A percentile compares a stretch with the other conserved stretches of the same genome.
Conservation (phyloP, 2,113 vertebrate genomes). For the Pimephales promelas region DNA sequence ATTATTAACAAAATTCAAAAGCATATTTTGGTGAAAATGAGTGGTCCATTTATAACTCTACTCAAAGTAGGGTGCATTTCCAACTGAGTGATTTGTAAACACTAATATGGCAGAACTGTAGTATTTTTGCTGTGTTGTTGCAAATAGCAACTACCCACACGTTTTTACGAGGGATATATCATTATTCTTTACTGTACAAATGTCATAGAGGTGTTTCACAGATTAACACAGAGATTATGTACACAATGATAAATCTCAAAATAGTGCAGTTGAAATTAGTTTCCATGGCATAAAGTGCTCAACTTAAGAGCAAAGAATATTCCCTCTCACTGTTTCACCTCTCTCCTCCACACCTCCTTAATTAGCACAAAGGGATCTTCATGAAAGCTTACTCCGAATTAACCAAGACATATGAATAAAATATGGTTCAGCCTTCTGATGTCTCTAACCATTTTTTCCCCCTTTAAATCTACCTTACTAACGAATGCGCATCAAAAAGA, state of each 20-base stretch:
- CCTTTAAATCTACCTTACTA: slow-evolving; percentile 32
- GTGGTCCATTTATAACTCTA: slow-evolving; percentile 23
- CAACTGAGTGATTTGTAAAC: slow-evolving; percentile 39
- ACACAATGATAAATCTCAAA: slow-evolving; percentile 4
- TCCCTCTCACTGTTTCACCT: slow-evolving; percentile 20
- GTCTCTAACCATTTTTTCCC: slow-evolving; percentile 36
- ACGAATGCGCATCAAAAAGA: slow-evolving; percentile 46
- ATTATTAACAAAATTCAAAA: slow-evolving; percentile 39
- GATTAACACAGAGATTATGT: slow-evolving; percentile 12
- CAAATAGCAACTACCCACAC: slow-evolving; percentile 12
- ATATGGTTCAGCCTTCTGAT: slow-evolving; percentile 55
- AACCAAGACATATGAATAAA: slow-evolving; percentile 53
- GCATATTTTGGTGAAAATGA: not conserved
- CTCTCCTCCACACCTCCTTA: slow-evolving; percentile 42
- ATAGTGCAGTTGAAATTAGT: slow-evolving; percentile 2
- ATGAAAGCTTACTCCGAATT: slow-evolving; percentile 44
- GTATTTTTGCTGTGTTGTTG: not conserved
- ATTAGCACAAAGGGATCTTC: slow-evolving; percentile 51
- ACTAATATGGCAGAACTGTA: slow-evolving; percentile 4
- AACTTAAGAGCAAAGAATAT: slow-evolving; percentile 21
- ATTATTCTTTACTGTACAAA: not conserved
- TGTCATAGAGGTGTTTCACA: slow-evolving; percentile 25
- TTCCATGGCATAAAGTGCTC: slow-evolving; percentile 11
- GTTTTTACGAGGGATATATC: slow-evolving; percentile 9
- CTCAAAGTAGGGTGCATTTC: slow-evolving; percentile 32